Conservation (phyloP, 1,140 invertebrate genomes). For the Lerema accius region DNA sequence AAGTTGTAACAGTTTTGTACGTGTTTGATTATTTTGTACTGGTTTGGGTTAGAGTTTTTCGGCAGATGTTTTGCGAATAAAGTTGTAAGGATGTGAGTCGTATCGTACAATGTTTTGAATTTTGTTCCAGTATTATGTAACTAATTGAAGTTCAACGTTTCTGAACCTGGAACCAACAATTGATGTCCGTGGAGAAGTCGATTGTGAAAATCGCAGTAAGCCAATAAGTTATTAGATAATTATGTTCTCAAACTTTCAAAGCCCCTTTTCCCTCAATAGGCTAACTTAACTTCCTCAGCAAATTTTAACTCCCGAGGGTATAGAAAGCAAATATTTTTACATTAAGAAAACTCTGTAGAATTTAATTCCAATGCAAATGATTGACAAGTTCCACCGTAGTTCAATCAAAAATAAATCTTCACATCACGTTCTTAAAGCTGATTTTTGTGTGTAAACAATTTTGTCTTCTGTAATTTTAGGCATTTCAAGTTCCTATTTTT, state of each 20-base stretch:
- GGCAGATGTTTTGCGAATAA: conserved; percentile 2
- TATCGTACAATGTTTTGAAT: not conserved
- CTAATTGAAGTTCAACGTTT: too few relatives aligned
- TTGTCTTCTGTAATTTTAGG: not conserved
- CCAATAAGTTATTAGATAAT: too few relatives aligned
- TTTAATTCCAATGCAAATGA: not conserved
- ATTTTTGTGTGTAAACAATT: not conserved
- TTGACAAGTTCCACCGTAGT: not conserved
- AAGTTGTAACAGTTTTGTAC: not conserved
- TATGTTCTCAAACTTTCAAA: too few relatives aligned
- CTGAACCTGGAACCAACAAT: too few relatives aligned
- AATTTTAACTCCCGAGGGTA: too few relatives aligned
- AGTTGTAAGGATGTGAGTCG: not conserved
- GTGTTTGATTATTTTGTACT: not conserved
- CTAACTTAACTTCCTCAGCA: too few relatives aligned
- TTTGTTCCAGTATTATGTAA: not conserved
- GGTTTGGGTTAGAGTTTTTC: conserved; percentile 9
- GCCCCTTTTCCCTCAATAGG: too few relatives aligned
- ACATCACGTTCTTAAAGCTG: not conserved
- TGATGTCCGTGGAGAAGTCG: too few relatives aligned
- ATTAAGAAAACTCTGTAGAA: not conserved
- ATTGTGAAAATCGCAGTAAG: too few relatives aligned
- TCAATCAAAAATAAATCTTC: not conserved
- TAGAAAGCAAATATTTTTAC: too few relatives aligned
- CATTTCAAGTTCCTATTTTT: conserved; percentile 4